Evolutionary conservation across 2,797 vertebrate species (phyloP).

Genomic region (Phyllotis vaccarum): DNA sequence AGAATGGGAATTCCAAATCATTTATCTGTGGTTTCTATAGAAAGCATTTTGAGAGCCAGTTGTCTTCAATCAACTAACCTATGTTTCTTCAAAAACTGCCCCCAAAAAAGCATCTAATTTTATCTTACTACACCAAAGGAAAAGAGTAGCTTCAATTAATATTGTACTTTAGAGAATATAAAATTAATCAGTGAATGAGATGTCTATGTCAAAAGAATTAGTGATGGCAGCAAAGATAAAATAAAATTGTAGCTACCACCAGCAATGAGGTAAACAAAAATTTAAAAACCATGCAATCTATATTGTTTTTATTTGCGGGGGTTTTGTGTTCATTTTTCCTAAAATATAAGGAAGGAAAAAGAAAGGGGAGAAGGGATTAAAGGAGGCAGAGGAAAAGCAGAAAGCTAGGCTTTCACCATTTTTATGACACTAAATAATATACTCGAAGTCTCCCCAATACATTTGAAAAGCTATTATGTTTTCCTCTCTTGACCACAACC

Average conservation of each 20-base stretch:
- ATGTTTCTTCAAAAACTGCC: slow-evolving; percentile 8
- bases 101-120: background rate
- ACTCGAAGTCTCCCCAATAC: slow-evolving; percentile 73
- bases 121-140: background rate
- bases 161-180: background rate
- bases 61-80: slow-evolving; percentile 40
- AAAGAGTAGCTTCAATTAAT: slow-evolving; percentile 4
- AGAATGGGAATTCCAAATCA: slow-evolving; percentile 66
- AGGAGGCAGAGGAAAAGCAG: too few species aligned
- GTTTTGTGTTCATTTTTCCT: slow-evolving; percentile 69
- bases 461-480: slow-evolving; percentile 78
- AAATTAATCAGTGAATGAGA: slow-evolving; percentile 11
- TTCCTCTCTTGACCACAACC: slow-evolving; percentile 63
- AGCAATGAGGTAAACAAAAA: background rate
- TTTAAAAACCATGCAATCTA: background rate
- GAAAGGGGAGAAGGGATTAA: too few species aligned
- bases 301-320: background rate
- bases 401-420: slow-evolving; percentile 50
- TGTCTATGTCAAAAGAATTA: slow-evolving; percentile 49
- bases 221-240: background rate
- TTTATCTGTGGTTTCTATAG: slow-evolving; percentile 57
- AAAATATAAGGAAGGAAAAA: background rate
- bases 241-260: background rate
- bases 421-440: slow-evolving; percentile 67
- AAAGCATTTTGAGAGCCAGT: slow-evolving; percentile 59